Evolutionary conservation across 1,140 invertebrate genomes (phyloP), one percentile per base, ranked within the genome.

Genomic region (Orussus abietinus): DNA sequence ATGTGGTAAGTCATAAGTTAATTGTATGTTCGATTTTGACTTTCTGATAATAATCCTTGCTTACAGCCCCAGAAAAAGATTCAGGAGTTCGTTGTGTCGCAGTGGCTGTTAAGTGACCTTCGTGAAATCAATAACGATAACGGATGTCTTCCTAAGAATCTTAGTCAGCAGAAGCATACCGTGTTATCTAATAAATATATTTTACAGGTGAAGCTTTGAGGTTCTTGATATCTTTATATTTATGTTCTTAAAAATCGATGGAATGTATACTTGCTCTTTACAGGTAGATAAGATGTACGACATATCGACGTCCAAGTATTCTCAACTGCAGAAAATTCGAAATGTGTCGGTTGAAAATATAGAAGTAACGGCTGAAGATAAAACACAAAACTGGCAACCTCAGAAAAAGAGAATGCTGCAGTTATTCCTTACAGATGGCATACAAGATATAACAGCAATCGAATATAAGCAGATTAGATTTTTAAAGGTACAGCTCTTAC

Each of bases 371-470:
- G 69, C 66, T 40, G 25, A 78, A 48, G 66, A 66, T 37, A 50
- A 79, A 47, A 51, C 61, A 9, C 41, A 56, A 10, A 41, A 46
- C 11, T 70, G 64, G 56, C 56, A 70, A 31, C 51, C 56, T 21
- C 68, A 55, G 13, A 53, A 63, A 4, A 79, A 77, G 46, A 67
- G 85, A 57, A 84, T 88, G 78, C 72, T 89, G 42, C 80, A 85
- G 61, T 60, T 91, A 22, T 78, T 76, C 33, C 64, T 91, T 38
- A 90, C 86, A 13, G 88, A 92, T 77, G 89, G 88, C 9, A 69
- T 77, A 2, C 81, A 83, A 56, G 71, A 80, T 49, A 54, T 91
- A 17, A 69, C 72, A 38, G 89, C 77, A 1, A 83, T 91, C 61
- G 89, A 92, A 65, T 84, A 87, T 55, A 77, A 73, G 51, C 74